Evolutionary conservation across 2,888 invertebrate genomes (phyloP).

Genomic region (Bhutanitis thaidina): DNA sequence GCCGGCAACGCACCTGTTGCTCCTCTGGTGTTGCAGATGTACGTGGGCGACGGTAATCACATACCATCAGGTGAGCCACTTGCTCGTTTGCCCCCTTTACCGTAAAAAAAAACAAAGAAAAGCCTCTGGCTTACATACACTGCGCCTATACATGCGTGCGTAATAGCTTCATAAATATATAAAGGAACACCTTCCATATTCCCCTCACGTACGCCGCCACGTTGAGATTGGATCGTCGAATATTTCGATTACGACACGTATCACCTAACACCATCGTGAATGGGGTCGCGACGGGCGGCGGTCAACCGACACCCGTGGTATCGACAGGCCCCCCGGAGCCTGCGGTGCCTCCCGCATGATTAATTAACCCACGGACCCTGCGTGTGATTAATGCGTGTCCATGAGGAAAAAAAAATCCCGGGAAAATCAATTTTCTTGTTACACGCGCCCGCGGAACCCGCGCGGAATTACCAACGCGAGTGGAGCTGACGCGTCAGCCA

Average conservation of each 20-base stretch:
- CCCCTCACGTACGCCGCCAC: constrained; percentile 2
- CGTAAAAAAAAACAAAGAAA: no score
- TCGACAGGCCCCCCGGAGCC: constrained; percentile 17
- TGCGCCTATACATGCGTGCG: background rate
- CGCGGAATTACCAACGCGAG: constrained; percentile 19
- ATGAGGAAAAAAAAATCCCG: constrained; percentile 31
- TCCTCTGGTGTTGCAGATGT: no score
- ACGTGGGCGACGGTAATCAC: no score
- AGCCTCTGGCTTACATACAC: no score
- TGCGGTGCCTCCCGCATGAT: constrained; percentile 23
- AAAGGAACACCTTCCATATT: constrained; percentile 2
- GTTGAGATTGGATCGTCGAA: constrained; percentile 22
- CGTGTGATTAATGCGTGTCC: constrained; percentile 30
- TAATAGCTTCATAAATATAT: constrained; percentile 3
- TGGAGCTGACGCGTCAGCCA: constrained; percentile 9
- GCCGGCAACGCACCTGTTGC: no score
- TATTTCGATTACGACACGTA: constrained; percentile 24
- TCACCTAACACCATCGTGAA: constrained; percentile 22
- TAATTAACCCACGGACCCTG: constrained; percentile 28
- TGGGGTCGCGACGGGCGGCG: constrained; percentile 1
- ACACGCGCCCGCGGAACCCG: constrained; percentile 6
- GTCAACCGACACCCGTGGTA: constrained; percentile 19
- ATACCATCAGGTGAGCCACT: no score
- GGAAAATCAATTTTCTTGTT: constrained; percentile 27
- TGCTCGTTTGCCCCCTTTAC: no score